Evolutionary conservation across 1,140 invertebrate genomes (phyloP), one percentile per base, ranked within the genome.

Genomic region (Amphibalanus amphitrite): DNA sequence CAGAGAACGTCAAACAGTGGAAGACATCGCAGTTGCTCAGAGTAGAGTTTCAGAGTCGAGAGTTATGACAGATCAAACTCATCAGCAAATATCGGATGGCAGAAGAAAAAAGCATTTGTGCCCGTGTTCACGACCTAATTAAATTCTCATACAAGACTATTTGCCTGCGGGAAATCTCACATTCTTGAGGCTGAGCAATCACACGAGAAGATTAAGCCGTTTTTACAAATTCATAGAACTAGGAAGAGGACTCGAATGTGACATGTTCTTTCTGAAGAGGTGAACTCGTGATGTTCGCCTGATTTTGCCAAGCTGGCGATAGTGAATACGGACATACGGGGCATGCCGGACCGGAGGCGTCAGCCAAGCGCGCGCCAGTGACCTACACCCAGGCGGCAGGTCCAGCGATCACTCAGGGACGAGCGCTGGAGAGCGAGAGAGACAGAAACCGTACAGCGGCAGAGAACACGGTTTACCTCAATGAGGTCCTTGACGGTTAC

Each of bases 401-500:
- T 20, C 47, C 6, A 59, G 13, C 6, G 47, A 20, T 3, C 1
- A 59, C 6, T 38, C 20, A 23, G 47, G 47, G 20, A 1, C 1
- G 6, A 59, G 3, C 47, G 20, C 6, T 20, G 47, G 47, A 59
- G 13, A 59, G 47, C 47, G 47, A 59, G 47, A 59, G 47, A 59
- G 47, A 59, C 6, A 59, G 47, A 13, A 23, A 59, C 33, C 33
- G 33, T 38, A 38, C 33, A 15, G 33, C 33, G 17, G 47, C 47
- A 23, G 47, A 13, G 47, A 23, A 1, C 47, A 69, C 6, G 40
- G 23, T 38, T 69, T 59, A 59, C 47, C 47, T 59, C 47, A 13
- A 70, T 3, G 69, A 64, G 69, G 40, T 70, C 40, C 38, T 70
- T 30, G 10, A 69, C 29, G 29, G 68, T 30, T 69, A 38, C 33